Evolutionary conservation across 2,888 invertebrate genomes (phyloP).

Genomic region (Eupithecia pulchellata): DNA sequence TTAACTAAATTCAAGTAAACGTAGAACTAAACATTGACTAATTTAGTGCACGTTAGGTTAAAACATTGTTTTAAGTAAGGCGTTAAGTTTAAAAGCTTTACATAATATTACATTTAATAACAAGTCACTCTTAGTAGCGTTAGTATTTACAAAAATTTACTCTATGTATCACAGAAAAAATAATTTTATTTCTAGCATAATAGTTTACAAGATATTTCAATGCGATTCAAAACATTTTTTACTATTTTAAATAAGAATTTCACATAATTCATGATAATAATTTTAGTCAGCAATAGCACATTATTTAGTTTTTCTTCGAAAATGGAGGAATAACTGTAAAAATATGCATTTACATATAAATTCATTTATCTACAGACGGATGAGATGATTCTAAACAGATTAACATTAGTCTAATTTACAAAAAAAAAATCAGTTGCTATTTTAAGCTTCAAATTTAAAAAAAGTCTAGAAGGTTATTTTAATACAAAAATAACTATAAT

Average conservation of each 20-base stretch:
- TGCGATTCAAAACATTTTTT: constrained; percentile 26
- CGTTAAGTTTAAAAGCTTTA: constrained; percentile 67
- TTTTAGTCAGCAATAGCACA: constrained; percentile 18
- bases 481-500: constrained; percentile 26
- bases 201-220: constrained; percentile 58
- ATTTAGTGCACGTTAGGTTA: constrained; percentile 38
- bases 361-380: constrained; percentile 61
- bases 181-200: constrained; percentile 76
- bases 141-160: constrained; percentile 78
- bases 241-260: constrained; percentile 18
- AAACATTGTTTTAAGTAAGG: constrained; percentile 48
- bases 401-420: constrained; percentile 2
- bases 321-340: constrained; percentile 18
- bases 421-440: constrained; percentile 2
- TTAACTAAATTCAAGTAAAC: neutral
- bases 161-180: constrained; percentile 85
- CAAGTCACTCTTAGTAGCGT: constrained; percentile 67
- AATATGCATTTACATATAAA: constrained; percentile 29
- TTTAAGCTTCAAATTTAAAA: constrained; percentile 18
- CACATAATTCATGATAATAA: constrained; percentile 11
- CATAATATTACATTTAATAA: constrained; percentile 63
- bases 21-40: neutral
- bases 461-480: neutral
- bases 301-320: constrained; percentile 18
- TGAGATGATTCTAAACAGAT: constrained; percentile 60